Conservation (phyloP, 1,140 invertebrate genomes). For the Eufriesea mexicana region DNA sequence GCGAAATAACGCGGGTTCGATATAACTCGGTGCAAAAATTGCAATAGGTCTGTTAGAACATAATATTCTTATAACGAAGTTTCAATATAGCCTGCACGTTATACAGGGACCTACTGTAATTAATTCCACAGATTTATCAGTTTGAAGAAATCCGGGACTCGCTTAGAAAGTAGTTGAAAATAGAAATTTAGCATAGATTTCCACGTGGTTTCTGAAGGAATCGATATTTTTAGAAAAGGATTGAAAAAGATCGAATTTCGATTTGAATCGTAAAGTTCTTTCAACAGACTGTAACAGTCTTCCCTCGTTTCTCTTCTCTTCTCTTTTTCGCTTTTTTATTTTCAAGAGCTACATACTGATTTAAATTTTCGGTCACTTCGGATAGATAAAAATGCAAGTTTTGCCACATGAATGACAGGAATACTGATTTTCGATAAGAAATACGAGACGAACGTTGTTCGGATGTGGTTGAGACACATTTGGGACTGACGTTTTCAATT, state of each 20-base stretch:
- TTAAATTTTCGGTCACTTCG: constrained; percentile 24
- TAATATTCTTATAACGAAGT: no score
- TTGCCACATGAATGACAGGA: constrained; percentile 12
- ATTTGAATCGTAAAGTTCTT: not conserved
- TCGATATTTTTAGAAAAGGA: not conserved
- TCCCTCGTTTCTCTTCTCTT: not conserved
- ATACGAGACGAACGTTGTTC: not conserved
- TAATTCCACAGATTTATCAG: no score
- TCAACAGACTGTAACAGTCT: not conserved
- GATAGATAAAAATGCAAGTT: constrained; percentile 28
- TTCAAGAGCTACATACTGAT: not conserved
- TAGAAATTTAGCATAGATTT: not conserved
- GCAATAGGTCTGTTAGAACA: no score
- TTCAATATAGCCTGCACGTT: no score
- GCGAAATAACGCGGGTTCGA: no score
- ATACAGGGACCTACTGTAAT: no score
- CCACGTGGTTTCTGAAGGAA: not conserved
- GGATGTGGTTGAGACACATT: constrained; percentile 3
- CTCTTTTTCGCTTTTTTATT: not conserved
- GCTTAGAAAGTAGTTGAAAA: no score
- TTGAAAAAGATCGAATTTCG: no score
- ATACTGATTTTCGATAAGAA: constrained; percentile 29
- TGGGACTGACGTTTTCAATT: constrained; percentile 18
- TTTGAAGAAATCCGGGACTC: no score
- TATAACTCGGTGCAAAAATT: no score